A percentile compares a stretch with the other conserved stretches of the same genome.
phyloP scores from a whole-genome alignment of 1,140 invertebrate genomes.

The Zaprionus ornatus region DNA sequence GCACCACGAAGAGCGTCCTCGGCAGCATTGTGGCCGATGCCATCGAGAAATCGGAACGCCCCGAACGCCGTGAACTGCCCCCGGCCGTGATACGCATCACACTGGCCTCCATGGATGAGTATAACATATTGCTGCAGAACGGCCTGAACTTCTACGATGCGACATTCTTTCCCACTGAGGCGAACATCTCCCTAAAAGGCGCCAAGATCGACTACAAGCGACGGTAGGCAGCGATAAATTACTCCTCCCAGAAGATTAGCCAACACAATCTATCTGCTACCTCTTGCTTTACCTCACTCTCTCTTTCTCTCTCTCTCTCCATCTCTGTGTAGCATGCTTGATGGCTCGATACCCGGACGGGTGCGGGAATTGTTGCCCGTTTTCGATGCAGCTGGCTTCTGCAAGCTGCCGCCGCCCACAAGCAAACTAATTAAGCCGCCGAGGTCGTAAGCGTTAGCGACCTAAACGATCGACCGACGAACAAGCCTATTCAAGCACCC shows the following conservation, averaged over 20 bases:
- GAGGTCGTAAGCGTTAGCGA: constrained; percentile 65
- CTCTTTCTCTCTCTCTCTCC: neutral
- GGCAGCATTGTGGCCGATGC: constrained; percentile 63
- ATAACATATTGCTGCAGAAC: constrained; percentile 90
- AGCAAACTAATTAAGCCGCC: constrained; percentile 90
- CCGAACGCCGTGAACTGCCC: constrained; percentile 84
- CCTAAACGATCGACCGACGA: neutral
- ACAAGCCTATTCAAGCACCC: neutral
- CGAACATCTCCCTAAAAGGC: constrained; percentile 86
- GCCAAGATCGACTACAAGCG: constrained; percentile 84
- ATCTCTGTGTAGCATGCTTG: constrained; percentile 84
- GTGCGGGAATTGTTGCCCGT: constrained; percentile 91
- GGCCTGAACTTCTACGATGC: constrained; percentile 93
- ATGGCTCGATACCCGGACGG: constrained; percentile 87
- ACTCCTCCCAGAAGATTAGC: neutral
- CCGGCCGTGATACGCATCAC: constrained; percentile 89
- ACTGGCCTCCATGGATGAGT: constrained; percentile 91
- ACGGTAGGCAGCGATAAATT: constrained; percentile 75
- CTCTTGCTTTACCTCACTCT: neutral
- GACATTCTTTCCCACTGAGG: constrained; percentile 92
- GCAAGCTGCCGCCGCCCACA: constrained; percentile 90
- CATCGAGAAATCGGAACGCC: constrained; percentile 84
- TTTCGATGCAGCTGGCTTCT: constrained; percentile 91
- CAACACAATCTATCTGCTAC: neutral
- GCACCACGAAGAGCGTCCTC: constrained; percentile 53